phyloP scores from a whole-genome alignment of 2,797 vertebrate genomes.

The Gallinago nigripennis region DNA sequence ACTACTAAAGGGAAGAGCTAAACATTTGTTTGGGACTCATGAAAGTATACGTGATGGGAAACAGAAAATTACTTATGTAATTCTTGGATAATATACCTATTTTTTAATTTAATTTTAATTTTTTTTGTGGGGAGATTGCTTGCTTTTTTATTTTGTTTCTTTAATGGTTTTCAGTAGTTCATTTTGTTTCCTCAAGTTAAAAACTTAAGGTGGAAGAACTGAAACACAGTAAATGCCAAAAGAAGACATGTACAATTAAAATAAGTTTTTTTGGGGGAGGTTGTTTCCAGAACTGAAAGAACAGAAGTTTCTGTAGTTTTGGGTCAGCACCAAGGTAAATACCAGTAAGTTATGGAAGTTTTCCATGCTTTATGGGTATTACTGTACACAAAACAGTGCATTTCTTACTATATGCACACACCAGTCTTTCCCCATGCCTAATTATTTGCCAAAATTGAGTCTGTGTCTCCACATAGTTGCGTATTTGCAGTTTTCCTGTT shows the following conservation, averaged over 20 bases:
- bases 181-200: background rate
- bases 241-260: background rate
- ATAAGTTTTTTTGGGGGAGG: background rate
- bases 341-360: background rate
- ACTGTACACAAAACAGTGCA: background rate
- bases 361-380: background rate
- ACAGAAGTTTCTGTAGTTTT: background rate
- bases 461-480: background rate
- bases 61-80: background rate
- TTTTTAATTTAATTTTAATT: background rate
- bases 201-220: background rate
- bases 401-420: background rate
- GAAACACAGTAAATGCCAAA: background rate
- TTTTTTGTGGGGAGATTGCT: background rate
- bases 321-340: constrained; percentile 27
- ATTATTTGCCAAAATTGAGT: background rate
- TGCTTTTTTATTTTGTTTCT: background rate
- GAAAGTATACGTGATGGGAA: background rate
- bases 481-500: background rate
- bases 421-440: background rate
- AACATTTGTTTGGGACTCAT: background rate
- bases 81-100: background rate
- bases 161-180: background rate
- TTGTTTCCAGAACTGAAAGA: background rate
- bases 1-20: background rate